These are phyloP conservation scores for Hemichromis elongatus DNA, from an alignment of 2,113 vertebrate genomes.

Conservation along the genomic window DNA sequence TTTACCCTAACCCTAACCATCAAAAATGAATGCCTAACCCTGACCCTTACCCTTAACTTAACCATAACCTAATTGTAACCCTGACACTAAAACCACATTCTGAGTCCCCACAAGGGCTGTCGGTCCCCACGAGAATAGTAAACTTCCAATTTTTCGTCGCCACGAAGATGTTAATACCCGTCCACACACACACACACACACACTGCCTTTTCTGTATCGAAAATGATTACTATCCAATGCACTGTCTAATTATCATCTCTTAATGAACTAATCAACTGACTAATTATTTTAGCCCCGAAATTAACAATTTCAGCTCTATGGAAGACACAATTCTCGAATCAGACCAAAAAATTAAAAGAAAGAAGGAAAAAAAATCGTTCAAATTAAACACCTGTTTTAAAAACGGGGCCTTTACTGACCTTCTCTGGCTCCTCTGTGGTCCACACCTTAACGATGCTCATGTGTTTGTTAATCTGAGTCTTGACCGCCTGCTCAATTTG, in stretches of 20 bases:
- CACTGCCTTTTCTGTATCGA: background rate
- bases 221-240: background rate
- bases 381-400: background rate
- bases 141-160: no score
- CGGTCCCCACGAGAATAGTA: no score
- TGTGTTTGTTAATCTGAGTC: conserved; percentile 76
- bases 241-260: background rate
- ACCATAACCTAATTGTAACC: no score
- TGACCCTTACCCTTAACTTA: no score
- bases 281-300: background rate
- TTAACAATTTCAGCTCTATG: background rate
- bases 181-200: background rate
- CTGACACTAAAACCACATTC: no score
- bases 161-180: no score
- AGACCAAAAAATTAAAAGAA: background rate
- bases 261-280: background rate
- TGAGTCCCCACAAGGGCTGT: no score
- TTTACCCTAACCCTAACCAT: no score
- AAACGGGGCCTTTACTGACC: conserved; percentile 68
- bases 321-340: background rate
- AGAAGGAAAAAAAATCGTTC: background rate
- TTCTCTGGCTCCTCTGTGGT: conserved; percentile 70
- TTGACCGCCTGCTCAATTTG: conserved; percentile 80
- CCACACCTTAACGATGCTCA: conserved; percentile 77
- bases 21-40: no score